Evolutionary conservation across 2,888 invertebrate genomes (phyloP).

Genomic region (Seira musarum): DNA sequence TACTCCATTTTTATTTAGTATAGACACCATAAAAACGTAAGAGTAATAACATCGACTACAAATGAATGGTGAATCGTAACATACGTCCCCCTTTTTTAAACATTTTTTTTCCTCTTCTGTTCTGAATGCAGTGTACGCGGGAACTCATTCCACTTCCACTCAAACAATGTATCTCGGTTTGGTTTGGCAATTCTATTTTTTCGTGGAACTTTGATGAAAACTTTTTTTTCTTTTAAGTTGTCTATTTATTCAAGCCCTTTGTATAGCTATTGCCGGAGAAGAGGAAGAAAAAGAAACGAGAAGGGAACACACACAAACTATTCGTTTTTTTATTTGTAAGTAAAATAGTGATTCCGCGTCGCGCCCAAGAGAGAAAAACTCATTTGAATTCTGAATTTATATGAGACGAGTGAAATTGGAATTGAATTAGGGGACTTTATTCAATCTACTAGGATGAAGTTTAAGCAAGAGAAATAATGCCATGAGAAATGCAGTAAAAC

Average conservation of each 20-base stretch:
- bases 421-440: conserved; percentile 17
- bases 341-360: too few relatives aligned
- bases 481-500: background rate
- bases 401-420: conserved; percentile 5
- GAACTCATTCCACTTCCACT: too few relatives aligned
- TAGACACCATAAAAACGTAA: background rate
- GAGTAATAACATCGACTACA: background rate
- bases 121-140: too few relatives aligned
- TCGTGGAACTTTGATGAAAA: conserved; percentile 1
- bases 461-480: background rate
- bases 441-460: background rate
- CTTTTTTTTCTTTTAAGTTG: conserved; percentile 14
- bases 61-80: background rate
- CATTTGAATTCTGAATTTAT: conserved; percentile 17
- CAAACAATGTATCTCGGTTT: too few relatives aligned
- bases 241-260: conserved; percentile 11
- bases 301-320: too few relatives aligned
- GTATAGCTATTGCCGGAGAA: background rate
- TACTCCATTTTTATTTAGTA: too few relatives aligned
- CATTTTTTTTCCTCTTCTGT: too few relatives aligned
- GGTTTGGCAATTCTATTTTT: background rate
- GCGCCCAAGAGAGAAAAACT: background rate
- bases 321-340: too few relatives aligned
- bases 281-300: too few relatives aligned
- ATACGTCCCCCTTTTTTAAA: background rate